Evolutionary conservation across 2,888 invertebrate species (phyloP), one percentile per base, ranked within the genome.

Genomic region (Cryptocephalus moraei): DNA sequence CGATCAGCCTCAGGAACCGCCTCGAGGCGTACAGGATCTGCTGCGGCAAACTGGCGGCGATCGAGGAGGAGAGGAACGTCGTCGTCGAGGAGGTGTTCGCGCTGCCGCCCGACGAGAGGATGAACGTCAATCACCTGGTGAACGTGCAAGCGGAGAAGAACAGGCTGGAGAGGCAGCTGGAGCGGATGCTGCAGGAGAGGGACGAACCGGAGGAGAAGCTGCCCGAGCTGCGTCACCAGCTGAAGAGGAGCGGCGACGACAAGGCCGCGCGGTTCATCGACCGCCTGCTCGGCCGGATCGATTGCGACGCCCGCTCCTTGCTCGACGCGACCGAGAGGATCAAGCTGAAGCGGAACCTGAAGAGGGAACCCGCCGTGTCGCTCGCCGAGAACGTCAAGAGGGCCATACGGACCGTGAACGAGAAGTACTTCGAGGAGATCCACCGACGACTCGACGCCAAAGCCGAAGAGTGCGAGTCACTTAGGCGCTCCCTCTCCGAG

Each of bases 11-110:
- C 31, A 52, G 56, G 41, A 58, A 56, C 44, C 57, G 59, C 34
- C 45, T 67, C 43, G 58, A 62, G 6, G 50, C 51, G 10, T 65
- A 64, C 49, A 55, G 59, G 31, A 61, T 62, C 11, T 61, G 62
- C 45, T 64, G 64, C 44, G 59, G 64, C 40, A 49, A 62, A 12
- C 51, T 67, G 10, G 47, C 67, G 13, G 45, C 57, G 1, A 51
- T 65, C 33, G 67, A 67, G 54, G 65, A 67, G 39, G 66, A 67
- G 51, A 50, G 65, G 36, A 67, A 66, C 48, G 45, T 57, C 55
- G 46, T 51, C 60, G 65, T 62, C 9, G 66, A 66, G 41, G 63
- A 66, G 48, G 63, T 67, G n/a, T 62, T 62, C 46, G 59, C 62
- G 8, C 45, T 65, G 34, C 65, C 67, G 8, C 50, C 50, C 1